Conservation (phyloP, 1,140 invertebrate genomes). For the Teleogryllus occipitalis region DNA sequence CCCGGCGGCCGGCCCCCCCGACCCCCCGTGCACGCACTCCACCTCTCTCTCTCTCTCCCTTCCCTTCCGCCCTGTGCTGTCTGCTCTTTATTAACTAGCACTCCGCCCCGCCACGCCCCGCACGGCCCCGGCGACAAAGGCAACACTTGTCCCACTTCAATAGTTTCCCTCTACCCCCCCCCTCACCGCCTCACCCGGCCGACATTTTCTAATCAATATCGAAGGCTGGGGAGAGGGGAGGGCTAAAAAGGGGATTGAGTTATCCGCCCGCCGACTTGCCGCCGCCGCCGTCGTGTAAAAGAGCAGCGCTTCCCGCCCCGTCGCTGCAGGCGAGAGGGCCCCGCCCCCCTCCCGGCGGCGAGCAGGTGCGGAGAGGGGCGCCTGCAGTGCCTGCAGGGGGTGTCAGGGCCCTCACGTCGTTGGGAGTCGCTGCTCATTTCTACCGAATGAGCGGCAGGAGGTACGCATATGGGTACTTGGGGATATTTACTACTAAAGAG, state of each 20-base stretch:
- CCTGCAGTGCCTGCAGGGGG: no score
- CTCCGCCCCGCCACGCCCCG: background rate
- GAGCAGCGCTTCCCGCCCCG: no score
- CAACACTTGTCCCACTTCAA: constrained; percentile 3
- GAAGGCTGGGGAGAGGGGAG: background rate
- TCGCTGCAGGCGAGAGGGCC: no score
- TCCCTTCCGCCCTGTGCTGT: constrained; percentile 17
- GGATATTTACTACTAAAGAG: no score
- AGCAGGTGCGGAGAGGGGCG: no score
- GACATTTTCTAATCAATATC: constrained; percentile 2
- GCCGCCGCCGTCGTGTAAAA: no score
- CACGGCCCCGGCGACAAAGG: background rate
- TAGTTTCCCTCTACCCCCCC: background rate
- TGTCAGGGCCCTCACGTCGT: no score
- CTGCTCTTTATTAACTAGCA: constrained; percentile 15
- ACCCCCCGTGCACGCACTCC: background rate
- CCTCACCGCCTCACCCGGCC: no score
- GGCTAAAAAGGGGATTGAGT: constrained; percentile 3
- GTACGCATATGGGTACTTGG: no score
- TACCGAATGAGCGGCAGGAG: no score
- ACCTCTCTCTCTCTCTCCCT: constrained; percentile 13
- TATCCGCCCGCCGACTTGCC: background rate
- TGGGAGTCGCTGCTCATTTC: no score
- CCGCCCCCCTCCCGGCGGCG: no score
- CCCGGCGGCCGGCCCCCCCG: background rate